phyloP scores from a whole-genome alignment of 1,140 invertebrate genomes.

The Aphaenogaster floridana region DNA sequence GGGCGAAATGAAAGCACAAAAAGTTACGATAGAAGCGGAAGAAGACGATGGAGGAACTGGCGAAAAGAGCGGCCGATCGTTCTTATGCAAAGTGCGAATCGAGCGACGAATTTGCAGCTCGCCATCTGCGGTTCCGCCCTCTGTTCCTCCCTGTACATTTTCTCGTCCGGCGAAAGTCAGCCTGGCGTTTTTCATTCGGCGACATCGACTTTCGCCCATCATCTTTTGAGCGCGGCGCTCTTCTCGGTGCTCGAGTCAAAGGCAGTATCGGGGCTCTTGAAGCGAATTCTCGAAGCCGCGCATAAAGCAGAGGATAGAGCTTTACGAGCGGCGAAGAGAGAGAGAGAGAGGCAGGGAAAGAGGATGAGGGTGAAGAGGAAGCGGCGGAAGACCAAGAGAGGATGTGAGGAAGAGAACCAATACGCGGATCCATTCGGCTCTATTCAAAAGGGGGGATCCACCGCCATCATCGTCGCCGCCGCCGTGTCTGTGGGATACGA shows the following conservation, averaged over 20 bases:
- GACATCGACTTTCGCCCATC: slow-evolving; percentile 45
- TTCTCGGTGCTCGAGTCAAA: slow-evolving; percentile 15
- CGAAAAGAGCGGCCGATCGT: slow-evolving; percentile 21
- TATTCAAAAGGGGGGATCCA: slow-evolving; percentile 50
- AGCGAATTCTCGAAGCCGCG: slow-evolving; percentile 40
- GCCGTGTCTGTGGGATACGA: slow-evolving; percentile 72
- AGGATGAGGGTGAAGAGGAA: slow-evolving; percentile 19
- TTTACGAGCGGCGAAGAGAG: background rate
- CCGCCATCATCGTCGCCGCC: slow-evolving; percentile 28
- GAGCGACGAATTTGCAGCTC: slow-evolving; percentile 48
- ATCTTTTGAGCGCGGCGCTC: slow-evolving; percentile 33
- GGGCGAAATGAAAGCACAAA: slow-evolving; percentile 17
- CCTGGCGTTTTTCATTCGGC: slow-evolving; percentile 41
- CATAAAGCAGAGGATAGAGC: slow-evolving; percentile 45
- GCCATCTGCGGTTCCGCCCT: slow-evolving; percentile 55
- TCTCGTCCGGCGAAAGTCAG: slow-evolving; percentile 45
- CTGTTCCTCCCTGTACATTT: slow-evolving; percentile 49
- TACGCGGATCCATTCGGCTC: slow-evolving; percentile 46
- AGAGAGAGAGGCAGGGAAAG: background rate
- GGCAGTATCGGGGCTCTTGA: slow-evolving; percentile 24
- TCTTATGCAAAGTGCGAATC: slow-evolving; percentile 58
- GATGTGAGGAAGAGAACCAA: slow-evolving; percentile 54
- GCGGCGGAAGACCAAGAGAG: slow-evolving; percentile 19
- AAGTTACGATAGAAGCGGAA: slow-evolving; percentile 24
- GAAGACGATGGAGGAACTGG: background rate